Base-by-base conservation (phyloP, 92 coral and sea anemone genomes). In the Porites evermanni region DNA sequence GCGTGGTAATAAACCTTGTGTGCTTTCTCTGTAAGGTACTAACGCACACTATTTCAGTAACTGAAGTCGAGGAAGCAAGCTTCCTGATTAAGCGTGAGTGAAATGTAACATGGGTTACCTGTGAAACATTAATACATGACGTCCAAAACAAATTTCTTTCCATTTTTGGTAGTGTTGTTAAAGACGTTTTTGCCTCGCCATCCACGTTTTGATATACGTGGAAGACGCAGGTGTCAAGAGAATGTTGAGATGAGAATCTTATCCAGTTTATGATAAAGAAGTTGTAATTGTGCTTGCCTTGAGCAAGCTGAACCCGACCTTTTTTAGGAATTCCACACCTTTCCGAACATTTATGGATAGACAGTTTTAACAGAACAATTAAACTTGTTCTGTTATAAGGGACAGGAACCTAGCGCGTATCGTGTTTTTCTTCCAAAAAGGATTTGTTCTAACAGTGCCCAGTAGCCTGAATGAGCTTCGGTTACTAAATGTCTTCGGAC, bases 311-410 rank as follows among this genome's bases (percentile, higher is more conserved):
- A 2, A 47, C 23, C 59, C 12, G 6, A 51, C 0, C 24, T 53
- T 67, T 79, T 79, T 79, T 79, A 56, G 53, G 84, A 79, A 79
- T 79, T 79, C 84, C 75, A 66, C 74, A 67, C 52, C 72, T 24
- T 47, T 50, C 24, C 9, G 20, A 67, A 10, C 71, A 8, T 67
- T 67, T 38, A 38, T 38, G 47, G 64, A 20, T 12, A 18, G n/a
- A 16, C 23, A 8, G 47, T 73, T 8, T 73, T 58, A 47, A 16
- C 23, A 54, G 13, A 2, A 5, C 13, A 2, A 8, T 19, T 18
- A 8, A 16, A 13, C 0, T 12, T 18, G 47, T 51, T 38, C 10
- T 7, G 11, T 47, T 72, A 1, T 7, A 68, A 23, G 32, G 32
- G 32, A 29, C 2, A 29, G 32, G 32, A 29, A 29, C 32, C 32